Evolutionary conservation across 2,113 vertebrate species (phyloP).

Genomic region (Opisthocomus hoazin): DNA sequence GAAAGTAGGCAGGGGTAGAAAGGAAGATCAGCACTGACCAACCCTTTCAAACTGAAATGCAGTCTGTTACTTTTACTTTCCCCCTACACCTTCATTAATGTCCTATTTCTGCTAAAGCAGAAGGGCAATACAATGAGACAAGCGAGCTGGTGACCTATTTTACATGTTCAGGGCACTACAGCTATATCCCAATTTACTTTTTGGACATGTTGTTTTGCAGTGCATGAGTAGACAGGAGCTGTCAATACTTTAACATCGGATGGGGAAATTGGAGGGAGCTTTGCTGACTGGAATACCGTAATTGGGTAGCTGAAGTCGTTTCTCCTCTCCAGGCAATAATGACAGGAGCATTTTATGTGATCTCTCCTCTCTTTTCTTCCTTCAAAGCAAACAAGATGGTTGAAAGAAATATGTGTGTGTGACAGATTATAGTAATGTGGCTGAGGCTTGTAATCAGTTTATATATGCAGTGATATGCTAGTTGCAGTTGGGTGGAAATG

Average conservation of each 20-base stretch:
- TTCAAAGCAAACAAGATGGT: constrained; percentile 7
- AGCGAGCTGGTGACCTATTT: not conserved
- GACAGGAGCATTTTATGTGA: not conserved
- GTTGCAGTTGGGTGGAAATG: not conserved
- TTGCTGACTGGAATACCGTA: not conserved
- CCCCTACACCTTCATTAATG: not conserved
- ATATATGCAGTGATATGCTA: not conserved
- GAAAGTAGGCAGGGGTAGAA: not conserved
- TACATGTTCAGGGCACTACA: not conserved
- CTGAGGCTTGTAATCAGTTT: not conserved
- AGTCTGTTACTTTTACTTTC: not conserved
- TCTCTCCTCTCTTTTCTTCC: not conserved
- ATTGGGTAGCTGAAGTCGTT: not conserved
- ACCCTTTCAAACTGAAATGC: not conserved
- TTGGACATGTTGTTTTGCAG: not conserved
- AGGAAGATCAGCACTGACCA: not conserved
- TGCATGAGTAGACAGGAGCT: not conserved
- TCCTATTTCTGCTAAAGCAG: not conserved
- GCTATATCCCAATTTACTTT: not conserved
- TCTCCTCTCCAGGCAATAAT: not conserved
- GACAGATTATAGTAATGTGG: not conserved
- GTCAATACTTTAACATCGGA: not conserved
- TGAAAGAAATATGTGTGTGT: not conserved
- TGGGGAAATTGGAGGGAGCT: not conserved
- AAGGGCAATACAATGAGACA: not conserved